Base-by-base conservation (phyloP, 2,888 invertebrate genomes). In the Tipula lateralis region DNA sequence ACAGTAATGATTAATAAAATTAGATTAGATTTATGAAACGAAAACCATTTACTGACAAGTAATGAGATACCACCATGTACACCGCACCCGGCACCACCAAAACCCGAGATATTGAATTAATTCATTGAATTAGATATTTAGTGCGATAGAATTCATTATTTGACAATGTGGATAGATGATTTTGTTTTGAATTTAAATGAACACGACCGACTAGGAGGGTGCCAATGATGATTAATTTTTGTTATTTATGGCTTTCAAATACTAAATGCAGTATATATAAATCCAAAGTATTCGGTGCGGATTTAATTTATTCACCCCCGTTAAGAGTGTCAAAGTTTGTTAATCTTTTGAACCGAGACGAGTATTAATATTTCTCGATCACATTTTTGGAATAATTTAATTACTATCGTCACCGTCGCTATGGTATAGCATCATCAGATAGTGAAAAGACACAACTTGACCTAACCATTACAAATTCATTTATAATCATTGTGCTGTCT, bases 1-100 rank as follows among this genome's bases (percentile, higher is more conserved):
- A 66, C 66, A 66, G 66, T 66, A 66, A 66, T 66, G 66, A 66
- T 66, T 66, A 66, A 66, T 66, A 66, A 66, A 66, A 66, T 66
- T 66, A 19, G 66, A 66, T 66, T 66, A 66, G 66, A 66, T 66
- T 66, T 66, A 66, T 66, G 66, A 66, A 66, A 24, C 66, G 66
- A 66, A 66, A 66, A 66, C 66, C 66, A 66, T 66, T 66, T 66
- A 66, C 24, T 66, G 66, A 66, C 66, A 66, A 66, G 66, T 66
- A 66, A 66, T 66, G 66, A 66, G n/a, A n/a, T n/a, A n/a, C n/a
- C n/a, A n/a, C n/a, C n/a, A n/a, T n/a, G n/a, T n/a, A n/a, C 24
- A 66, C 66, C 66, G 12, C 9, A 66, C 66, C 66, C n/a, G n/a
- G 66, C 66, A 66, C 9, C 66, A 12, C 66, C 24, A 66, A 9